phyloP scores from a whole-genome alignment of 2,888 invertebrate species.

The Ganaspis brasiliensis region DNA sequence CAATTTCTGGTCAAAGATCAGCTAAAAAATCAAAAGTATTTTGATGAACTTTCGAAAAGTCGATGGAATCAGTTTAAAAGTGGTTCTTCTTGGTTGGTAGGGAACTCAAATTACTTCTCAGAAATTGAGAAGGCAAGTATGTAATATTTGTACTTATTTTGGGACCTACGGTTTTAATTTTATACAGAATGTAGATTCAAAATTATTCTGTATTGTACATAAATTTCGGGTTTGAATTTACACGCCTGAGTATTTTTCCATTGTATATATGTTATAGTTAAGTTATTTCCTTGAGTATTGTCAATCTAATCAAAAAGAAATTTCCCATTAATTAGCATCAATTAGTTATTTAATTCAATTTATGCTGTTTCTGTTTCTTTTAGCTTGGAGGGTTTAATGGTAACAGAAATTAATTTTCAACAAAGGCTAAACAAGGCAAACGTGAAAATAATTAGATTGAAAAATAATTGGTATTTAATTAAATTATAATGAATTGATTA shows the following conservation, averaged over 20 bases:
- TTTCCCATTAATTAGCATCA: background rate
- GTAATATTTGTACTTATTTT: background rate
- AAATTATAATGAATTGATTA: too few relatives aligned
- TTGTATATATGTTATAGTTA: background rate
- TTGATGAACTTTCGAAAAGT: too few relatives aligned
- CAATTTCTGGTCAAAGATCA: too few relatives aligned
- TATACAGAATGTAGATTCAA: conserved; percentile 8
- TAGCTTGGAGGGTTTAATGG: too few relatives aligned
- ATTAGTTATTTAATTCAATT: too few relatives aligned
- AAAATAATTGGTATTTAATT: too few relatives aligned
- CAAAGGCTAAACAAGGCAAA: too few relatives aligned
- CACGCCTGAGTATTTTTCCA: background rate
- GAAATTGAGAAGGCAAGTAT: background rate
- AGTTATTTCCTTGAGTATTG: background rate
- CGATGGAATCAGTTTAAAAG: background rate
- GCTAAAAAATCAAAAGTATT: too few relatives aligned
- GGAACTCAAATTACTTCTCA: background rate
- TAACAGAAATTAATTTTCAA: too few relatives aligned
- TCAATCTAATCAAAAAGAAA: background rate
- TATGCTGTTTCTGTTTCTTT: too few relatives aligned
- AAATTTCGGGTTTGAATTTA: background rate
- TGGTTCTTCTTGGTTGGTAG: background rate
- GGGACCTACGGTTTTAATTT: background rate
- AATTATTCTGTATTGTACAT: conserved; percentile 3
- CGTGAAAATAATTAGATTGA: too few relatives aligned